Conservation (phyloP, 2,797 vertebrate species). For the Simalia tracyae region DNA sequence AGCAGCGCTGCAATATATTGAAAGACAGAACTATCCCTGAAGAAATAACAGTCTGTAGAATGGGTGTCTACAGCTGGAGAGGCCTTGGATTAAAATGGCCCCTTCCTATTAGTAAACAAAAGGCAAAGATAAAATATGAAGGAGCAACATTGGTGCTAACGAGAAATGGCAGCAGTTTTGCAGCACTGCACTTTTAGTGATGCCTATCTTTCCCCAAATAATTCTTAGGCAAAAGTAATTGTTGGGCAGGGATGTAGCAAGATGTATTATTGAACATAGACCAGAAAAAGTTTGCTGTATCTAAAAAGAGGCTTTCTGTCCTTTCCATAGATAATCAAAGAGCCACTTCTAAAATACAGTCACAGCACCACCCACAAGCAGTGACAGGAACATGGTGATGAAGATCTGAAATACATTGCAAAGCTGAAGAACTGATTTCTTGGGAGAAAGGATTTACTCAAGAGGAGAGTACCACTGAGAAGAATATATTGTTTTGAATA, state of each 20-base stretch:
- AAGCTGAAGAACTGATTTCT: neutral
- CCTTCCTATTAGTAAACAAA: neutral
- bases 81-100: neutral
- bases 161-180: neutral
- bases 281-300: neutral
- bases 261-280: neutral
- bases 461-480: neutral
- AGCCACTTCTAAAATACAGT: neutral
- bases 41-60: neutral
- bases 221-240: neutral
- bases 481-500: neutral
- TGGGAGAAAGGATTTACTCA: neutral
- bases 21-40: neutral
- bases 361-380: neutral
- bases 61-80: neutral
- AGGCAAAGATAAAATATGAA: neutral
- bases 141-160: neutral
- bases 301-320: neutral
- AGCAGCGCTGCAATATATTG: neutral
- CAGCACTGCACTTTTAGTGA: too few species aligned
- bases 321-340: neutral
- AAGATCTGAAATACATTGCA: neutral
- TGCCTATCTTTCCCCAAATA: neutral
- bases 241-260: neutral
- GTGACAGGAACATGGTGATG: neutral